A percentile compares a stretch with the other conserved stretches of the same genome.
These are phyloP conservation scores for Talpa occidentalis DNA, from an alignment of 2,113 vertebrate genomes.

Conservation along the genomic window DNA sequence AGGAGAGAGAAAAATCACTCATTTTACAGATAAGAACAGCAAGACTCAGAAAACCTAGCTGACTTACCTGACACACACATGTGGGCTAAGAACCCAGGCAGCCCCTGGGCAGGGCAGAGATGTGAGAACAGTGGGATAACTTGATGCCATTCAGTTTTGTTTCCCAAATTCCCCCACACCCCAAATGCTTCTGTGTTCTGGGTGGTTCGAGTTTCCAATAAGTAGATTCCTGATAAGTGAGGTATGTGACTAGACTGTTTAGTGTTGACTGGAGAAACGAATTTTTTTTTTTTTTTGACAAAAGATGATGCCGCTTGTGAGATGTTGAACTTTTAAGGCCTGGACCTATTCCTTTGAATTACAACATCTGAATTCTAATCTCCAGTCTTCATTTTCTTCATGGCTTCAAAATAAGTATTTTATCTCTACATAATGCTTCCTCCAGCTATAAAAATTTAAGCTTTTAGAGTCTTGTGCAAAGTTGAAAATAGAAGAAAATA, in stretches of 20 bases:
- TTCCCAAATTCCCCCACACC: background rate
- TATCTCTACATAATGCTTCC: background rate
- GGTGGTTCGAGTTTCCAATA: background rate
- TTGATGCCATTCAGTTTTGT: background rate
- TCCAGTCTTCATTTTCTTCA: background rate
- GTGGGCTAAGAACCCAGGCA: background rate
- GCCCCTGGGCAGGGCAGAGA: background rate
- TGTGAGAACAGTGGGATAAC: background rate
- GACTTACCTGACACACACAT: background rate
- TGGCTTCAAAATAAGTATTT: background rate
- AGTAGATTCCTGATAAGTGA: background rate
- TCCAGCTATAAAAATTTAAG: constrained; percentile 21
- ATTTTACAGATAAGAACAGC: background rate
- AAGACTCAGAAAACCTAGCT: background rate
- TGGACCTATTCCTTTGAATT: background rate
- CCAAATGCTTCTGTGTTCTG: background rate
- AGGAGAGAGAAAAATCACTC: background rate
- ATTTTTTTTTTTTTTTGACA: constrained; percentile 8
- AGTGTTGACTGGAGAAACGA: background rate
- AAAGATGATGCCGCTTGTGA: background rate
- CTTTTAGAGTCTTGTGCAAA: background rate
- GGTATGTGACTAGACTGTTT: background rate
- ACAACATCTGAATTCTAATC: constrained; percentile 15
- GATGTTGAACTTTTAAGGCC: background rate
- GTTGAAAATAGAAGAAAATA: constrained; percentile 36